Evolutionary conservation across 2,797 vertebrate genomes (phyloP).

Genomic region (Sebastes oblongus): DNA sequence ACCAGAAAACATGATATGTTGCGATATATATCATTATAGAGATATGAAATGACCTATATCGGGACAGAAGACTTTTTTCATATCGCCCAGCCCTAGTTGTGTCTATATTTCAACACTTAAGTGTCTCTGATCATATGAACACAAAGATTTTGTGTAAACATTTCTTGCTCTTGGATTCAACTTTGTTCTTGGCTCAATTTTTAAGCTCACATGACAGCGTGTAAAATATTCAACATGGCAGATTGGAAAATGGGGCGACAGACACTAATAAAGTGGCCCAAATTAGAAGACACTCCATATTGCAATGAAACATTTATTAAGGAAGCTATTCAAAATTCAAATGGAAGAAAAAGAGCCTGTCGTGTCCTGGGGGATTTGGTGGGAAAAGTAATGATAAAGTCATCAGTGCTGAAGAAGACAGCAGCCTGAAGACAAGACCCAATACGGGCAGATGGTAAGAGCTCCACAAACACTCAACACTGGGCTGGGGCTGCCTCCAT

Average conservation of each 20-base stretch:
- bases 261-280: slow-evolving; percentile 59
- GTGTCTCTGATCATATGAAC: background rate
- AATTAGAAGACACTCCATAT: slow-evolving; percentile 71
- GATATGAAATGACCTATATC: too few relatives aligned
- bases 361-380: slow-evolving; percentile 3
- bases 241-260: slow-evolving; percentile 76
- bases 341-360: slow-evolving; percentile 20
- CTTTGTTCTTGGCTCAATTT: slow-evolving; percentile 15
- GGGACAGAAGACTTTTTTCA: too few relatives aligned
- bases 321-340: slow-evolving; percentile 70
- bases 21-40: too few relatives aligned
- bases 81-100: too few relatives aligned
- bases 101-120: background rate
- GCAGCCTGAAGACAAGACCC: slow-evolving; percentile 50
- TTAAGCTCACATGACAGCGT: slow-evolving; percentile 27
- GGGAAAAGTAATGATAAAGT: slow-evolving; percentile 45
- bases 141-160: background rate
- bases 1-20: too few relatives aligned
- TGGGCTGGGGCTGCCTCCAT: background rate
- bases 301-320: slow-evolving; percentile 77
- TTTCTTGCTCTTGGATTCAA: background rate
- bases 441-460: slow-evolving; percentile 58
- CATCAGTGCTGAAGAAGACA: slow-evolving; percentile 49
- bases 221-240: slow-evolving; percentile 79
- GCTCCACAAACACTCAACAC: slow-evolving; percentile 1